Evolutionary conservation across 2,113 vertebrate species (phyloP).

Genomic region (Neogobius melanostomus): DNA sequence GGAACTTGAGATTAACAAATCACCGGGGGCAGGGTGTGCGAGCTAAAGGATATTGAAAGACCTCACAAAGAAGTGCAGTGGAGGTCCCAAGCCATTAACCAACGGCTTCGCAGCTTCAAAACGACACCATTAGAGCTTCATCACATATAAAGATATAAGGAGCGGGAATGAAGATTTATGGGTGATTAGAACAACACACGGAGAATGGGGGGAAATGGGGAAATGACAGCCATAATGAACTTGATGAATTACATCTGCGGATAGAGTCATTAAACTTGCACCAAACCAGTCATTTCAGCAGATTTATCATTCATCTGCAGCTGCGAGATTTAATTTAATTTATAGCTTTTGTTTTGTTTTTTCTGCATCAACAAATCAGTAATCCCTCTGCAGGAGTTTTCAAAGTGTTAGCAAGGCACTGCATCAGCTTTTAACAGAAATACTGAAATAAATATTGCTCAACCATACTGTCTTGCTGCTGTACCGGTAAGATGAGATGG

Average conservation of each 20-base stretch:
- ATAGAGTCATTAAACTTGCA: slow-evolving; percentile 26
- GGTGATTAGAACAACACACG: slow-evolving; percentile 6
- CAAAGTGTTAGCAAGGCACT: no score
- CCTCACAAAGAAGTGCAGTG: neutral
- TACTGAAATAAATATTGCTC: no score
- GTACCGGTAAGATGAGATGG: no score
- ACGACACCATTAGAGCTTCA: neutral
- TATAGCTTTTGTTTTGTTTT: neutral
- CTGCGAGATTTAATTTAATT: neutral
- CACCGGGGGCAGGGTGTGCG: neutral
- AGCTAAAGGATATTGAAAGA: neutral
- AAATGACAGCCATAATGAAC: slow-evolving; percentile 35
- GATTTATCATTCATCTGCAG: slow-evolving; percentile 24
- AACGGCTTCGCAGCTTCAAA: neutral
- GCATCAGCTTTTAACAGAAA: no score
- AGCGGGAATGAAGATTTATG: slow-evolving; percentile 3
- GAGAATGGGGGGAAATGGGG: neutral
- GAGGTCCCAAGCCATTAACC: neutral
- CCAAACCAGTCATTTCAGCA: slow-evolving; percentile 27
- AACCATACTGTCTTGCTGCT: no score
- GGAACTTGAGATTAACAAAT: slow-evolving; percentile 12
- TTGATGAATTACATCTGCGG: slow-evolving; percentile 31
- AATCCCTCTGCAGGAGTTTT: no score
- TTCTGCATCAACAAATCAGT: neutral
- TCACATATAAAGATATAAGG: slow-evolving; percentile 12